phyloP scores from a whole-genome alignment of 2,888 invertebrate species.

The Bhutanitis thaidina region DNA sequence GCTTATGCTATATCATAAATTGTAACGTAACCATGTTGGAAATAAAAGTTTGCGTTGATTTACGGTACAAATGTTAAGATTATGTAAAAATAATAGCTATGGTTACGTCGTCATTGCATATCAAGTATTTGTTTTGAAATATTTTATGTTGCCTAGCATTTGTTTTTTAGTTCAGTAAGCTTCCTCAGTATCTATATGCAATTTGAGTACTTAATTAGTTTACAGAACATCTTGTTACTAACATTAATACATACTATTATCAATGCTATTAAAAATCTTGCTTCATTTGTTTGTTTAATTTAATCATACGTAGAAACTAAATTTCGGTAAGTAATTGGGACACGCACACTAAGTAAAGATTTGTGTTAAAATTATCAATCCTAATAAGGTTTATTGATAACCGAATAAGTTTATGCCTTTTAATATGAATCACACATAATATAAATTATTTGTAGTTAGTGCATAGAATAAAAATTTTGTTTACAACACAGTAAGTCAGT shows the following conservation, averaged over 20 bases:
- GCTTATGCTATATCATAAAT: background rate
- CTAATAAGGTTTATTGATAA: too few species aligned
- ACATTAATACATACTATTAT: constrained; percentile 33
- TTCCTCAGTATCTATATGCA: background rate
- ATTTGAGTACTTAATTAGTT: constrained; percentile 7
- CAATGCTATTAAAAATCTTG: constrained; percentile 42
- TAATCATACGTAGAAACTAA: constrained; percentile 5
- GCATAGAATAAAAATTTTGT: constrained; percentile 38
- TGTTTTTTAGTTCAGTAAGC: background rate
- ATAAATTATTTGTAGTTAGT: constrained; percentile 49
- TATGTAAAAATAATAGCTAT: background rate
- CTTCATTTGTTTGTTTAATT: constrained; percentile 46
- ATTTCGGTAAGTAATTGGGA: too few species aligned
- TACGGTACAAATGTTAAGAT: too few species aligned
- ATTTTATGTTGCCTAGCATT: constrained; percentile 1
- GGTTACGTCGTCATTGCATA: constrained; percentile 5
- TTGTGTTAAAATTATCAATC: too few species aligned
- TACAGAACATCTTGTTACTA: constrained; percentile 36
- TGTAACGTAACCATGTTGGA: background rate
- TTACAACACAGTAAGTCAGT: constrained; percentile 33
- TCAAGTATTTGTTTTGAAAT: background rate
- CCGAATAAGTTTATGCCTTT: too few species aligned
- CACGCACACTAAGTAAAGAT: too few species aligned
- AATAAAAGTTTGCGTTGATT: too few species aligned
- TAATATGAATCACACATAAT: too few species aligned